Conservation (phyloP, 2,888 invertebrate species). For the Meloe dianella region DNA sequence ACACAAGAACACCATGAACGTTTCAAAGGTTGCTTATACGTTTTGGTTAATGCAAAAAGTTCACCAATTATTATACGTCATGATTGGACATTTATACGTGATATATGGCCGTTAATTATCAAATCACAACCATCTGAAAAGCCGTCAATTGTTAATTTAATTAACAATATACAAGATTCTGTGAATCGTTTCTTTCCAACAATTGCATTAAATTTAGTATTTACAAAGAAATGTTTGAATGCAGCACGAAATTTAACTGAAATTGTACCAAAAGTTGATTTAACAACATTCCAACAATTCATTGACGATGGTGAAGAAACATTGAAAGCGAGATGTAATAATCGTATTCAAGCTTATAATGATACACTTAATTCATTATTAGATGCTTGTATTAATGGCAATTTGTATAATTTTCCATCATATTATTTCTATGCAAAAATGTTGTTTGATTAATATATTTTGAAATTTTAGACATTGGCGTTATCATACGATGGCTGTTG, state of each 20-base stretch:
- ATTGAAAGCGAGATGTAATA: conserved; percentile 57
- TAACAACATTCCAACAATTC: conserved; percentile 56
- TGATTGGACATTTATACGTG: conserved; percentile 75
- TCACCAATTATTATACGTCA: conserved; percentile 72
- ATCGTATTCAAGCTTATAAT: conserved; percentile 62
- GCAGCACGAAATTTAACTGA: conserved; percentile 61
- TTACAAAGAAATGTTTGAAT: conserved; percentile 63
- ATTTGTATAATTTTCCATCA: conserved; percentile 51
- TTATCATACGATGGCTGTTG: conserved; percentile 76
- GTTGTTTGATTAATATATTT: neutral
- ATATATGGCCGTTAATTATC: conserved; percentile 81
- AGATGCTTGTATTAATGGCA: conserved; percentile 63
- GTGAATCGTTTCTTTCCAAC: conserved; percentile 69
- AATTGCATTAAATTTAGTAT: conserved; percentile 65
- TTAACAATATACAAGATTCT: conserved; percentile 64
- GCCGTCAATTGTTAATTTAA: conserved; percentile 74
- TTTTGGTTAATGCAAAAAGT: conserved; percentile 72
- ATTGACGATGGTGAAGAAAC: conserved; percentile 54
- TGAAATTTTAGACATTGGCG: conserved; percentile 75
- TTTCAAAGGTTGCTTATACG: conserved; percentile 80
- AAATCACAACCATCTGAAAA: conserved; percentile 85
- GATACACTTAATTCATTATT: conserved; percentile 62
- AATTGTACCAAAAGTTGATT: conserved; percentile 54
- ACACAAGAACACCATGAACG: conserved; percentile 69
- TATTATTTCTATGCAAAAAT: too few relatives aligned